Evolutionary conservation across 2,888 invertebrate species (phyloP), one percentile per base, ranked within the genome.

Genomic region (Cosmorhoe ocellata): DNA sequence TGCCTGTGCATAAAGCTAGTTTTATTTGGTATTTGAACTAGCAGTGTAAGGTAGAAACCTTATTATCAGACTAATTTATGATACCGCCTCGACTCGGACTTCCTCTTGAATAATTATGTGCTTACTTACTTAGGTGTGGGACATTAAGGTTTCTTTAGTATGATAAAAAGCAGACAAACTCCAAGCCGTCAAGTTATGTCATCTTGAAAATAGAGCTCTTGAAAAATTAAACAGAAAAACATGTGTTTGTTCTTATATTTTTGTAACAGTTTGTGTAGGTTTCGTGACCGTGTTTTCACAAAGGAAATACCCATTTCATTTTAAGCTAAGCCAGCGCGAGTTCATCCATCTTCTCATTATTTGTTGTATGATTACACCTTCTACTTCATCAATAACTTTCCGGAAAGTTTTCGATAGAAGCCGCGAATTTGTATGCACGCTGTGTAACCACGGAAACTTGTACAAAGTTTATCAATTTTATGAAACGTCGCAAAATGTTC

Each of bases 381-480:
- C 62, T 57, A 56, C 59, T 67, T 65, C 65, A 65, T 66, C 69
- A 67, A 62, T 67, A 70, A 64, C 66, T 62, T 59, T 50, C 33
- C 46, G 38, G 40, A 40, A 52, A 61, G 47, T 47, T 53, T 31
- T 47, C 51, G 50, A 42, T 49, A 46, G 50, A 42, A 58, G 48
- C 54, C 46, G 43, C 33, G 42, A 57, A 51, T 61, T 57, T 55
- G 53, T 57, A 42, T 53, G 51, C 55, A 49, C 44, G 54, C 55
- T 43, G 52, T 51, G 56, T 44, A 51, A 40, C 45, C 41, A 38
- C 43, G 50, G 27, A 47, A 51, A 51, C 48, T 44, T 47, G 36
- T 40, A 48, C 56, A 48, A 58, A 45, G 39, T 59, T 56, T 46
- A 51, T 45, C 39, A 52, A 40, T 55, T 50, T 52, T 51, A 53